Percentiles rank a stretch among this genome's conserved stretches.
Evolutionary conservation across 2,113 vertebrate genomes (phyloP).

Genomic region (Oncorhynchus gorbuscha): DNA sequence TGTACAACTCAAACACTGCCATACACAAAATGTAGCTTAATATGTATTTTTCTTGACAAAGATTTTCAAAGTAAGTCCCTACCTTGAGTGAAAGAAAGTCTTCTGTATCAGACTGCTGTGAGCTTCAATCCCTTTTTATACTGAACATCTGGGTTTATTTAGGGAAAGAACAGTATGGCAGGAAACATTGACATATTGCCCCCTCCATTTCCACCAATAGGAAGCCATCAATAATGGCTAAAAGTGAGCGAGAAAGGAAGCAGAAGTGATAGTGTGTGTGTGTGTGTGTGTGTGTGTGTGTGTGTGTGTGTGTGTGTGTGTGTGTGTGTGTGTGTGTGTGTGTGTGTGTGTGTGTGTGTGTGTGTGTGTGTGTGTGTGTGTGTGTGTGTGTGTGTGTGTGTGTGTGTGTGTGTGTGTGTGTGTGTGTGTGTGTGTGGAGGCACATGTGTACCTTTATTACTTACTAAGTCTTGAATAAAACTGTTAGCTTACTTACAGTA

Average conservation of each 20-base stretch:
- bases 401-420: neutral
- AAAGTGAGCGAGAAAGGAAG: slow-evolving; percentile 39
- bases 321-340: slow-evolving; percentile 1
- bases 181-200: slow-evolving; percentile 65
- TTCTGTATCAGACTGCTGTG: neutral
- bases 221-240: slow-evolving; percentile 64
- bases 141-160: slow-evolving; percentile 58
- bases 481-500: neutral
- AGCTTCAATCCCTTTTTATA: slow-evolving; percentile 37
- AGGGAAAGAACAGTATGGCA: slow-evolving; percentile 36
- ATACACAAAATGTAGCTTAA: neutral
- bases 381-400: slow-evolving; percentile 1
- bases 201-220: slow-evolving; percentile 58
- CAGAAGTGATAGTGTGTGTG: slow-evolving; percentile 7
- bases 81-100: neutral
- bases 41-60: neutral
- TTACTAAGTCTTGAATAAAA: too few species aligned
- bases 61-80: neutral
- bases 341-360: neutral
- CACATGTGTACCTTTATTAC: neutral
- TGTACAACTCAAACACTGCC: neutral
- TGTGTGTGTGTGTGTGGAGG: neutral
- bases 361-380: slow-evolving; percentile 3
- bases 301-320: neutral
- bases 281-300: slow-evolving; percentile 1